Percentiles rank a stretch among this genome's conserved stretches.
phyloP scores from a whole-genome alignment of 2,888 invertebrate species.

The Byasa hedistus region DNA sequence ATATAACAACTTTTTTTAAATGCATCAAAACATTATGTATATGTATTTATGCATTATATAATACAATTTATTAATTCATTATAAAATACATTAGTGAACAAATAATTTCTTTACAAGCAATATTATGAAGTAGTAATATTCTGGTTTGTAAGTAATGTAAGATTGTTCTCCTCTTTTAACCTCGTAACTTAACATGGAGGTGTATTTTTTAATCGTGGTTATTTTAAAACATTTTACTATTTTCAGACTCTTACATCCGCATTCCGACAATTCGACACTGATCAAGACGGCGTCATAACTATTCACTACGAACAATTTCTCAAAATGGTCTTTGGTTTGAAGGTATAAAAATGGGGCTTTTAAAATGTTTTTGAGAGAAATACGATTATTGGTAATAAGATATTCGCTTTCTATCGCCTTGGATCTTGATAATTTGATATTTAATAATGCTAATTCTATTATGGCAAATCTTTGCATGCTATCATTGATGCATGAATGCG shows the following conservation, averaged over 20 bases:
- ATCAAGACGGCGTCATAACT: conserved; percentile 96
- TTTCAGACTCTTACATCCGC: conserved; percentile 91
- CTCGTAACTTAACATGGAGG: no score
- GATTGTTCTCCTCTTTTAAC: background rate
- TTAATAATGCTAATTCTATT: background rate
- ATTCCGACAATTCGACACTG: conserved; percentile 93
- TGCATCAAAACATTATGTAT: no score
- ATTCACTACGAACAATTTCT: conserved; percentile 98
- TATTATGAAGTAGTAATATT: no score
- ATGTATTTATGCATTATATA: no score
- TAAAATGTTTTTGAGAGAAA: conserved; percentile 3
- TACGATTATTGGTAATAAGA: background rate
- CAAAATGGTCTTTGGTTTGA: conserved; percentile 91
- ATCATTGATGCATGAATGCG: background rate
- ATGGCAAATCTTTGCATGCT: background rate
- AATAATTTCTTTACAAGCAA: no score
- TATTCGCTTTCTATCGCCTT: background rate
- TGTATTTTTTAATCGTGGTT: no score
- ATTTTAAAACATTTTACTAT: background rate
- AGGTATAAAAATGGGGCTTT: conserved; percentile 71
- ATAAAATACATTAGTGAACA: no score
- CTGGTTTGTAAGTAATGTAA: background rate
- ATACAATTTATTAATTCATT: no score
- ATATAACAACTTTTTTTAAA: no score
- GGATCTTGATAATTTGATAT: background rate